A percentile compares a stretch with the other conserved stretches of the same genome.
phyloP scores from a whole-genome alignment of 2,888 invertebrate species.

The Bedellia somnulentella region DNA sequence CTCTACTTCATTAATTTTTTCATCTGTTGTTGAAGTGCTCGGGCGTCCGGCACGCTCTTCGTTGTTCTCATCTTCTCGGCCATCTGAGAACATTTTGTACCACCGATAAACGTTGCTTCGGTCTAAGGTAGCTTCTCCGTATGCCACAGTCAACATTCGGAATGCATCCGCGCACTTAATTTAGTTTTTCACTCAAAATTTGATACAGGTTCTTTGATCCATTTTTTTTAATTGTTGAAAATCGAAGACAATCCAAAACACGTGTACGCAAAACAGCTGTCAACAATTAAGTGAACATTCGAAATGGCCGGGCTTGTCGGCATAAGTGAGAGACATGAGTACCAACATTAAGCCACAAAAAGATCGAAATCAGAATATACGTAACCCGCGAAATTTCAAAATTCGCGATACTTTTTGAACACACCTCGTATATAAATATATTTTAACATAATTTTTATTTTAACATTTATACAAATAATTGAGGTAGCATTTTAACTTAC shows the following conservation, averaged over 20 bases:
- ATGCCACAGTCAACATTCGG: constrained; percentile 5
- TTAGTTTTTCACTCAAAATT: constrained; percentile 5
- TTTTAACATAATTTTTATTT: no score
- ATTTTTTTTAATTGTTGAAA: constrained; percentile 3
- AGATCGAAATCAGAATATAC: constrained; percentile 2
- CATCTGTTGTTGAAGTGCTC: constrained; percentile 15
- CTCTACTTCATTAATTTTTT: constrained; percentile 14
- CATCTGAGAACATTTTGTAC: constrained; percentile 4
- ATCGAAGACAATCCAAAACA: no score
- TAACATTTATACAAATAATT: no score
- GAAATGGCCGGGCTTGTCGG: no score
- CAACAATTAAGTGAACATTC: no score
- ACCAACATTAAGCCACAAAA: no score
- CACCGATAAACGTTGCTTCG: not conserved
- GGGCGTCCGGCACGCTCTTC: constrained; percentile 13
- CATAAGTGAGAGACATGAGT: no score
- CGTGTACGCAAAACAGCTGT: no score
- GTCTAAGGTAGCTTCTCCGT: not conserved
- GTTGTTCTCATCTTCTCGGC: constrained; percentile 11
- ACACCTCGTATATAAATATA: no score
- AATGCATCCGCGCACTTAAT: constrained; percentile 4
- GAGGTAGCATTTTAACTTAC: no score
- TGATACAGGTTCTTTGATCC: constrained; percentile 5
- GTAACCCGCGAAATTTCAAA: no score
- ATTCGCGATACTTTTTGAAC: no score